Base-by-base conservation (phyloP, 2,888 invertebrate species). In the Trachelus tabidus region DNA sequence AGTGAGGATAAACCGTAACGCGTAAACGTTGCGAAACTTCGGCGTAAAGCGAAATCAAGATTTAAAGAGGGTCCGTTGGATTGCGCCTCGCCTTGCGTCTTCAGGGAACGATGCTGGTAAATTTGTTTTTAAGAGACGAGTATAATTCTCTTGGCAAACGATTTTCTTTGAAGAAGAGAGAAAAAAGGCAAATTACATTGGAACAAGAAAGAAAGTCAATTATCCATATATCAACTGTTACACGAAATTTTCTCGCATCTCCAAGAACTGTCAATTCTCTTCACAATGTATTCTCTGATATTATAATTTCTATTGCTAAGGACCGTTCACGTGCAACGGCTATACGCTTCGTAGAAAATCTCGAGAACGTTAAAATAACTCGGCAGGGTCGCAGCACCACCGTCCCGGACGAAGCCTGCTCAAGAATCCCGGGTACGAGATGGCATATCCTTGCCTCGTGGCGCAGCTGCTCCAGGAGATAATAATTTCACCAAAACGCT, bases 341-440 rank as follows among this genome's bases (percentile, higher is more conserved):
- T 56, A 23, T 56, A 56, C 56, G 56, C 56, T 56, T 34, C 73
- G 73, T 31, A 34, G 69, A 69, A 30, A 40, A 35, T 30, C 12
- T 75, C 15, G 31, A 71, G 71, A 71, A 71, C 71, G 79, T 77
- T 73, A 79, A 76, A 77, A 77, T 77, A 79, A 79, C 74, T 40
- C 56, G 74, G 56, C 77, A 79, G 79, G 77, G 75, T 77, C 79
- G 79, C 73, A 76, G 73, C 79, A 69, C 74, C 69, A 76, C 69
- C 71, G 33, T 68, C 69, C 73, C 73, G 74, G 75, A 73, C 77
- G 68, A 77, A 73, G 73, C 75, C 75, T 73, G 79, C 79, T 76
- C 79, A 76, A 74, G 75, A 81, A 79, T 79, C 85, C 85, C 81
- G 83, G 83, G 78, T 82, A 79, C 79, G 33, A 37, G 71, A 37